Conservation (phyloP, 2,888 invertebrate genomes). For the Gymnocheta viridis region DNA sequence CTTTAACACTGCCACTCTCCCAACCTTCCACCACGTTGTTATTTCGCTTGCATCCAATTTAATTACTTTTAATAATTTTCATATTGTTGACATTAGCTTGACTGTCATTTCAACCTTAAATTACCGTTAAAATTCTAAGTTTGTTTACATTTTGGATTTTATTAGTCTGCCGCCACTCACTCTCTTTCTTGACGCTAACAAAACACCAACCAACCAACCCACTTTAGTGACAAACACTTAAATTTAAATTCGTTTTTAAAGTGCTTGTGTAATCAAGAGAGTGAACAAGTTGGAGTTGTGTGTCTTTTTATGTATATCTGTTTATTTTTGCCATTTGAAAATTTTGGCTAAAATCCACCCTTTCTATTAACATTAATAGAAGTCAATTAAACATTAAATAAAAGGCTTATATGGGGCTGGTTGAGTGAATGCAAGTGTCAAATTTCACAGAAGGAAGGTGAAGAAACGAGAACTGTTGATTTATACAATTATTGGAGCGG, state of each 20-base stretch:
- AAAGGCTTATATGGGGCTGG: slow-evolving; percentile 36
- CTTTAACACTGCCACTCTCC: not conserved
- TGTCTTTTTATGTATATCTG: slow-evolving; percentile 6
- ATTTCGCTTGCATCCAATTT: not conserved
- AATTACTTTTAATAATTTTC: slow-evolving; percentile 58
- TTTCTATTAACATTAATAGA: slow-evolving; percentile 61
- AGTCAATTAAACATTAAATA: slow-evolving; percentile 64
- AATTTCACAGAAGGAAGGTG: slow-evolving; percentile 40
- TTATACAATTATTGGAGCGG: not conserved
- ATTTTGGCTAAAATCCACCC: slow-evolving; percentile 48
- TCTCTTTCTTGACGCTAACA: not conserved
- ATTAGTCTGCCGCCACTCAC: not conserved
- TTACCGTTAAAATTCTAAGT: slow-evolving; percentile 44
- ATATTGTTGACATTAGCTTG: slow-evolving; percentile 54
- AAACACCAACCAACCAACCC: not conserved
- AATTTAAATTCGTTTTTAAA: slow-evolving; percentile 37
- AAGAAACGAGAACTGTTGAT: slow-evolving; percentile 9
- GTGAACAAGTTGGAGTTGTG: slow-evolving; percentile 10
- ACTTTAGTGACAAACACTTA: slow-evolving; percentile 4
- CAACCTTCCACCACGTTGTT: not conserved
- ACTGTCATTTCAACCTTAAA: slow-evolving; percentile 46
- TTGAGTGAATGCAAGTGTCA: slow-evolving; percentile 67
- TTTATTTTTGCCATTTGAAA: slow-evolving; percentile 40
- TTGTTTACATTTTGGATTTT: slow-evolving; percentile 57
- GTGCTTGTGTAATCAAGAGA: not conserved